phyloP scores from a whole-genome alignment of 1,140 invertebrate genomes.

The Sycobia sp. region DNA sequence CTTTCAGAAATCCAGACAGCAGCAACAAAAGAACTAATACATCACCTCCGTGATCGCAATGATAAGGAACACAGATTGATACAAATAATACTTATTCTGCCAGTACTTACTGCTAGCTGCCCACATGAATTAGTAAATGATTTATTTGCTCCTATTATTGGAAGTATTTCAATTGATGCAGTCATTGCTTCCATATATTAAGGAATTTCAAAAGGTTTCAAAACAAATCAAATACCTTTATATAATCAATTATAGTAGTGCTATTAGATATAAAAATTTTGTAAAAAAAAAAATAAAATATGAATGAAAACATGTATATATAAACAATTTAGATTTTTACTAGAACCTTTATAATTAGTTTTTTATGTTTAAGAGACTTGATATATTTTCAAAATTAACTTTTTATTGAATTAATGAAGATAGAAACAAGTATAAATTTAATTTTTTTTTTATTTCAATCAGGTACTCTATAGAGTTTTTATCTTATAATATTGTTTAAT shows the following conservation, averaged over 20 bases:
- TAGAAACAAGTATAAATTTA: neutral
- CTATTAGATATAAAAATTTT: neutral
- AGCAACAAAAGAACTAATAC: constrained; percentile 43
- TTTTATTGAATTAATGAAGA: neutral
- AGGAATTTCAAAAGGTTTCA: too few species aligned
- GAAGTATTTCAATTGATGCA: constrained; percentile 47
- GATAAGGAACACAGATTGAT: constrained; percentile 42
- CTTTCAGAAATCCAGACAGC: constrained; percentile 43
- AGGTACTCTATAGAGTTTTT: too few species aligned
- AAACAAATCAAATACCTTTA: too few species aligned
- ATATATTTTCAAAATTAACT: too few species aligned
- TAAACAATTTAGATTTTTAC: too few species aligned
- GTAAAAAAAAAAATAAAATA: too few species aligned
- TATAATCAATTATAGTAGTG: constrained; percentile 39
- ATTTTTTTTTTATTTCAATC: neutral
- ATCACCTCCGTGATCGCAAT: constrained; percentile 41
- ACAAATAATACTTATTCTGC: constrained; percentile 49
- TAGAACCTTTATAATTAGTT: too few species aligned
- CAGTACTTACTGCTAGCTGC: constrained; percentile 48
- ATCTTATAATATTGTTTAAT: too few species aligned
- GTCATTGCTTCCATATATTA: constrained; percentile 56
- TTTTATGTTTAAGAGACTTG: too few species aligned
- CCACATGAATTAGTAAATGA: constrained; percentile 45
- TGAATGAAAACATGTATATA: neutral
- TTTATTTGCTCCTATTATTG: constrained; percentile 53